Evolutionary conservation across 2,888 invertebrate species (phyloP), one percentile per base, ranked within the genome.

Genomic region (Philaethria dido): DNA sequence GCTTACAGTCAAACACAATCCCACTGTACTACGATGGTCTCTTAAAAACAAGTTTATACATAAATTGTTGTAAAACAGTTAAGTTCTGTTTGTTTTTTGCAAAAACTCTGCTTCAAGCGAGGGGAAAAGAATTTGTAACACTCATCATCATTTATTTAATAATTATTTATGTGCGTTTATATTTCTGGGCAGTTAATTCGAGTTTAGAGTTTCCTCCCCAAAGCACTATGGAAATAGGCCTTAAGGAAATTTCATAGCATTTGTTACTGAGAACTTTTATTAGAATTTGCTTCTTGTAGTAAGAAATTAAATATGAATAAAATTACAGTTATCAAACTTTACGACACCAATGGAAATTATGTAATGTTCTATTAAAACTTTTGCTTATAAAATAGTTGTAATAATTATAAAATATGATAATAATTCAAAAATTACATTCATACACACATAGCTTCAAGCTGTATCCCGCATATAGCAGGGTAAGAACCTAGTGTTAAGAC

Each of bases 161-260:
- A 59, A 59, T 22, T 59, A 59, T 59, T 59, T 25, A 59, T 42
- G 59, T 13, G 29, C 42, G 25, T 44, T 57, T 57, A 59, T 44
- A 16, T 59, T 57, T 39, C 20, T 42, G 16, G 42, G 36, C 4
- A 42, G 44, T 42, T 42, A 42, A 57, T 9, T 42, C n/a, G 44
- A 44, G 44, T 59, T 45, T 25, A 25, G 44, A 59, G 8, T 59
- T 59, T 18, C 13, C 16, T 13, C 1, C 11, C 13, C 4, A 36
- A 25, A 25, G 22, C 47, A 11, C 33, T 20, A 11, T 11, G 25
- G 29, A 52, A 52, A 52, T 25, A 16, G 29, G 13, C 3, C 13
- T 20, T 11, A 47, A 47, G 20, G 3, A 47, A 11, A 18, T 47
- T 20, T 18, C 11, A 3, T 13, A 20, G 20, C 18, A n/a, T n/a